Evolutionary conservation across 2,797 vertebrate genomes (phyloP).

Genomic region (Scarus forsteni): DNA sequence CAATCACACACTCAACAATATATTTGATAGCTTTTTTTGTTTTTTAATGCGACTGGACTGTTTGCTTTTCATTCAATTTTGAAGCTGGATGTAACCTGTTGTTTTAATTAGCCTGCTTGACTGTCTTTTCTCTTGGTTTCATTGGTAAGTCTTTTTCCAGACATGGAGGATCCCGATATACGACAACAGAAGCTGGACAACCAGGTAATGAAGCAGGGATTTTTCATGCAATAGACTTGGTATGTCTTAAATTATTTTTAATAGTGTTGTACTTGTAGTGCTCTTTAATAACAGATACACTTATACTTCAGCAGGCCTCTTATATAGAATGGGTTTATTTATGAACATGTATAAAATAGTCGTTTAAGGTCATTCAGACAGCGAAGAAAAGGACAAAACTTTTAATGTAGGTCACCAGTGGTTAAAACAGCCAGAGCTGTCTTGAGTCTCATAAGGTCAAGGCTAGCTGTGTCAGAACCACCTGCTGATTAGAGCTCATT

Average conservation of each 20-base stretch:
- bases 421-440: conserved; percentile 22
- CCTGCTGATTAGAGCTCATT: conserved; percentile 45
- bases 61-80: conserved; percentile 1
- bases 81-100: conserved; percentile 5
- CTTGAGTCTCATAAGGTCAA: conserved; percentile 22
- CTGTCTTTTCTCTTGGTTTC: background rate
- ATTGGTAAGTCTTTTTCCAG: conserved; percentile 20
- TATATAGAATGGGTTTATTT: background rate
- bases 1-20: conserved; percentile 35
- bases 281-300: too few relatives aligned
- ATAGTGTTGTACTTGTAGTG: background rate
- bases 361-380: background rate
- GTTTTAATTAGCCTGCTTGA: background rate
- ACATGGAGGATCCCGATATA: conserved; percentile 82
- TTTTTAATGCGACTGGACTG: background rate
- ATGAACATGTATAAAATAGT: too few relatives aligned
- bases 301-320: background rate
- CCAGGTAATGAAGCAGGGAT: conserved; percentile 75
- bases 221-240: background rate
- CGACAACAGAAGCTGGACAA: conserved; percentile 86
- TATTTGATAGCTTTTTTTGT: conserved; percentile 21
- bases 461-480: conserved; percentile 48
- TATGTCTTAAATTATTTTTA: background rate
- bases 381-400: background rate
- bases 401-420: background rate